These are phyloP conservation scores for Tetrax tetrax DNA, from an alignment of 2,113 vertebrate genomes.

Conservation along the genomic window DNA sequence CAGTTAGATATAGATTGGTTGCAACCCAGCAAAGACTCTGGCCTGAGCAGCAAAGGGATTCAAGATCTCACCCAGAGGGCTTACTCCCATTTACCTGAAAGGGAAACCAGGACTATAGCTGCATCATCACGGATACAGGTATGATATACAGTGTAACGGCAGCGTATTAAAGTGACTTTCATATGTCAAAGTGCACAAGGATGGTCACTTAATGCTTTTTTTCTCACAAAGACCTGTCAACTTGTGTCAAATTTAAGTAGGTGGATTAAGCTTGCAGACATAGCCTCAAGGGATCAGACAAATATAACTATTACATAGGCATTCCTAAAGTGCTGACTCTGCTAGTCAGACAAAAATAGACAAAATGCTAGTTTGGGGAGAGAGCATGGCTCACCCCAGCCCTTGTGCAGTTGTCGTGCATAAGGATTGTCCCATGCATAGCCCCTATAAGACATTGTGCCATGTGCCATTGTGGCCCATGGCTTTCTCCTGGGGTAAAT, in stretches of 20 bases:
- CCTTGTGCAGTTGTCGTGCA: neutral
- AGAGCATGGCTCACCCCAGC: neutral
- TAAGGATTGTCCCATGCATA: neutral
- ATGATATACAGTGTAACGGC: neutral
- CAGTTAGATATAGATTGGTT: neutral
- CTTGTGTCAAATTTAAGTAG: slow-evolving; percentile 13
- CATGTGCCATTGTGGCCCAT: neutral
- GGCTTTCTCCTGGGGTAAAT: neutral
- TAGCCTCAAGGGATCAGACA: slow-evolving; percentile 1
- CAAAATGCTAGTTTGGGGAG: slow-evolving; percentile 27
- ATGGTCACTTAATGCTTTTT: slow-evolving; percentile 20
- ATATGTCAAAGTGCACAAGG: neutral
- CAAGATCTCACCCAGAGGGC: neutral
- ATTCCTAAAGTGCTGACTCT: slow-evolving; percentile 50
- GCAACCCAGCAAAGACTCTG: neutral
- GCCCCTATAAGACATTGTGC: fast-evolving
- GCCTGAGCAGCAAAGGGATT: neutral
- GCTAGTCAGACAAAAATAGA: slow-evolving; percentile 32
- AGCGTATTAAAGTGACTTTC: neutral
- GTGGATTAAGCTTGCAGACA: neutral
- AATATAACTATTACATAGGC: slow-evolving; percentile 35
- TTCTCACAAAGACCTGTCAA: slow-evolving; percentile 1
- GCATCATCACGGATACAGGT: neutral
- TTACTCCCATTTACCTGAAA: neutral
- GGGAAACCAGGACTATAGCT: neutral